Percentiles rank a stretch among this genome's conserved stretches.
Evolutionary conservation across 2,113 vertebrate species (phyloP).

Genomic region (Dromaius novaehollandiae): DNA sequence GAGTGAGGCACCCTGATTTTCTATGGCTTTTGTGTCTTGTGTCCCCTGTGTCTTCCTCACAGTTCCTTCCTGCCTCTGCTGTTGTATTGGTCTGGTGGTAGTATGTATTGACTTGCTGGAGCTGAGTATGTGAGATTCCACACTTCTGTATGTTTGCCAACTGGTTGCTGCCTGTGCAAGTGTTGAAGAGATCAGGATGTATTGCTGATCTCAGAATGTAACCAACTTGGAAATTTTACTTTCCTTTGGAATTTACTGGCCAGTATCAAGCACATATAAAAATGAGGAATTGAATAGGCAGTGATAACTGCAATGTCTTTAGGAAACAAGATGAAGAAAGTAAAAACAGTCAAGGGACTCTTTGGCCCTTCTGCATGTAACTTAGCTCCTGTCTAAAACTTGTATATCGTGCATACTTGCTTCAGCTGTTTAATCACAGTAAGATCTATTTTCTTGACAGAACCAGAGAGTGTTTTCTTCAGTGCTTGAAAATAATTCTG

Average conservation of each 20-base stretch:
- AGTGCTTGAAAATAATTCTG: background rate
- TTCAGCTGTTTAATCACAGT: background rate
- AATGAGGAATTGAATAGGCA: background rate
- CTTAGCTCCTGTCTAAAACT: background rate
- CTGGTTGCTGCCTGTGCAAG: background rate
- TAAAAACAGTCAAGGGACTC: background rate
- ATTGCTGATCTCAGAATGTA: background rate
- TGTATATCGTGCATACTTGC: background rate
- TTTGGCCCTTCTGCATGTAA: background rate
- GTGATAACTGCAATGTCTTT: background rate
- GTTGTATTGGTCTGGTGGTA: background rate
- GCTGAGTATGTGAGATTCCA: background rate
- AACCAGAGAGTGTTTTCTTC: conserved; percentile 9
- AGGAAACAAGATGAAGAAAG: background rate
- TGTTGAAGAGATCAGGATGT: background rate
- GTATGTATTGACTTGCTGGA: background rate
- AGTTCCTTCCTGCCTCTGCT: background rate
- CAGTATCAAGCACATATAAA: background rate
- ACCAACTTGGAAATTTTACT: background rate
- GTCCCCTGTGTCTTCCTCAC: background rate
- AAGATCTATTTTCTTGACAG: conserved; percentile 56
- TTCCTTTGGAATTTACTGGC: background rate
- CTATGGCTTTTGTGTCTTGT: background rate
- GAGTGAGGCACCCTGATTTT: background rate
- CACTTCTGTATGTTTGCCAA: background rate